Conservation (phyloP, 2,113 vertebrate species). For the Pholis gunnellus region DNA sequence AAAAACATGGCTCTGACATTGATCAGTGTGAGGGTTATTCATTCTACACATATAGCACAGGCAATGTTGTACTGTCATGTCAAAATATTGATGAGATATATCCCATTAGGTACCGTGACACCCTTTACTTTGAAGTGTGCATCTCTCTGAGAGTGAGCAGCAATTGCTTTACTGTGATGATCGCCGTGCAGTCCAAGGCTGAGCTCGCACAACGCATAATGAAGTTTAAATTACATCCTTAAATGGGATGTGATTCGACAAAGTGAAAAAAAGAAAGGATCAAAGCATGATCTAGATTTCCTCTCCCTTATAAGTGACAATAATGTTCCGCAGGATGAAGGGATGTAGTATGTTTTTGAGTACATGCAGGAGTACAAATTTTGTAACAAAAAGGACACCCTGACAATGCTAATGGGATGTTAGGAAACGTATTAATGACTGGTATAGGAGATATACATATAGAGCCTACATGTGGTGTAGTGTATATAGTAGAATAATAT, state of each 20-base stretch:
- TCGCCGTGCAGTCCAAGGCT: constrained; percentile 68
- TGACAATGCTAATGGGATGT: constrained; percentile 6
- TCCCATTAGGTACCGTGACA: constrained; percentile 69
- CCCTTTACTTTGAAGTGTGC: constrained; percentile 75
- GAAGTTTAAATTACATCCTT: constrained; percentile 79
- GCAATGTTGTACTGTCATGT: constrained; percentile 56
- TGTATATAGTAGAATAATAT: not conserved
- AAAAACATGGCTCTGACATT: constrained; percentile 68
- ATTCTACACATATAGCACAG: constrained; percentile 52
- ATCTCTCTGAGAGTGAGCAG: constrained; percentile 63
- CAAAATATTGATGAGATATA: constrained; percentile 70
- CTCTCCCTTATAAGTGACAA: constrained; percentile 65
- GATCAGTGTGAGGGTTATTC: constrained; percentile 71
- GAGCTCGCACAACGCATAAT: constrained; percentile 73
- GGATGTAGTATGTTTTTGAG: constrained; percentile 32
- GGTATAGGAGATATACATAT: not conserved
- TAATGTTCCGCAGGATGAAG: constrained; percentile 58
- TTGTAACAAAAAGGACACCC: constrained; percentile 33
- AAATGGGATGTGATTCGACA: constrained; percentile 73
- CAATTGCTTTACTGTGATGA: constrained; percentile 73
- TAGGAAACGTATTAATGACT: not conserved
- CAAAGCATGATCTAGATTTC: constrained; percentile 79
- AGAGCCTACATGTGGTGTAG: not conserved
- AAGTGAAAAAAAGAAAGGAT: constrained; percentile 76
- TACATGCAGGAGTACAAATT: constrained; percentile 59